Base-by-base conservation (phyloP, 2,888 invertebrate species). In the Drosophila seclusa region DNA sequence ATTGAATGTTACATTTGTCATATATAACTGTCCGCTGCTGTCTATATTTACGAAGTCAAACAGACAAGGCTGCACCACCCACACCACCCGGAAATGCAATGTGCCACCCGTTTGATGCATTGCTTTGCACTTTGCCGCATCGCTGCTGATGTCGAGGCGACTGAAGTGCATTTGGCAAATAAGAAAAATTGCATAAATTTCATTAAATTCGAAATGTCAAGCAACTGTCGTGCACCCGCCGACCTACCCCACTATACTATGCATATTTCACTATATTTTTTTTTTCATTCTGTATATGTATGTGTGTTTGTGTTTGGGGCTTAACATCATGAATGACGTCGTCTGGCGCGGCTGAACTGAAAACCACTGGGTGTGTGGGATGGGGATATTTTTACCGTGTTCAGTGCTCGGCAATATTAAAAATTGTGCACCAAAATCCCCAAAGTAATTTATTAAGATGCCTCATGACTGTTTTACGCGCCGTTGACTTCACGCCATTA, bases 361-460 rank as follows among this genome's bases (percentile, higher is more conserved):
- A 63, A 36, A 31, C 42, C 76, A 64, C 55, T 53, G 67, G 64
- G 21, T 66, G 52, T 64, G 63, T 10, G 36, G 52, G 65, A 59
- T 68, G 59, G 45, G 16, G 21, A 16, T 38, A 18, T 38, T 45
- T 45, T 16, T 45, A 24, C 45, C 24, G 61, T 66, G 78, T 60
- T 72, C 80, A 62, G 78, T 79, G 73, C 69, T 84, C 76, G 68
- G 83, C 84, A 84, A 87, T 88, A 88, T 88, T 90, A 90, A 88
- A 86, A 91, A 90, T 84, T 89, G 87, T 89, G 76, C 89, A 83
- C 87, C 86, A 83, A 92, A 86, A 89, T 92, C 92, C 92, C 92
- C 90, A 83, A 87, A 92, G 91, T 92, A 92, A 92, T 92, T 92
- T 91, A 91, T 92, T 92, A 92, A 92, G 92, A 91, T 91, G 91